Base-by-base conservation (phyloP, 2,113 vertebrate genomes). In the Hipposideros armiger region DNA sequence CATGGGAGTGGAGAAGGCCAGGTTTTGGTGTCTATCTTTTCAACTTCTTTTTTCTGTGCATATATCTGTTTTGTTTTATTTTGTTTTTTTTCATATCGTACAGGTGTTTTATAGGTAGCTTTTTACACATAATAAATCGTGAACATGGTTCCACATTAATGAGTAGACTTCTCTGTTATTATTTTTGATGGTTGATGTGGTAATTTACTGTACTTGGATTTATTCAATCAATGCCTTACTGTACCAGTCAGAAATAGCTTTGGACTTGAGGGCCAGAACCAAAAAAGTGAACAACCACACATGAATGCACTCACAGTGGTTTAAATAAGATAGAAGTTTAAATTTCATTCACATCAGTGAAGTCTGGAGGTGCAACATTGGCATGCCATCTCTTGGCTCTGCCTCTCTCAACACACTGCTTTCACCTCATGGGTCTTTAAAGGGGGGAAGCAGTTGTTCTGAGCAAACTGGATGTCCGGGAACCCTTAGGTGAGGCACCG, bases 241-340 rank as follows among this genome's bases (percentile, higher is more conserved):
- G 24, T 15, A 42, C 20, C 78, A 77, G 24, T 84, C 14, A 73
- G 64, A 54, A 73, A 56, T 58, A 26, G 47, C 22, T 74, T 90
- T 93, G 95, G 72, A 47, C 47, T 66, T 85, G 91, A 85, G 45
- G 22, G 47, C 80, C 40, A 32, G 73, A 90, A 86, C 15, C 80
- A 73, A 72, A 93, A 67, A 81, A 26, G 11, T 70, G 19, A 64
- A 40, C 40, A 77, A 78, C 32, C 82, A 58, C 50, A 30, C 47
- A 30, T 52, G 45, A 82, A 88, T 69, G 20, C 92, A 83, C 62
- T 42, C 36, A 60, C 17, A 60, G 20, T 52, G 77, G 42, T 60
- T 67, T 88, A 50, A 60, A 69, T 58, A 40, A 95, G 32, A 42
- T 50, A 32, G 32, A 60, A 58, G 60, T 26, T 50, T 32, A 73